Conservation (phyloP, 2,113 vertebrate species). For the Carassius gibelio region DNA sequence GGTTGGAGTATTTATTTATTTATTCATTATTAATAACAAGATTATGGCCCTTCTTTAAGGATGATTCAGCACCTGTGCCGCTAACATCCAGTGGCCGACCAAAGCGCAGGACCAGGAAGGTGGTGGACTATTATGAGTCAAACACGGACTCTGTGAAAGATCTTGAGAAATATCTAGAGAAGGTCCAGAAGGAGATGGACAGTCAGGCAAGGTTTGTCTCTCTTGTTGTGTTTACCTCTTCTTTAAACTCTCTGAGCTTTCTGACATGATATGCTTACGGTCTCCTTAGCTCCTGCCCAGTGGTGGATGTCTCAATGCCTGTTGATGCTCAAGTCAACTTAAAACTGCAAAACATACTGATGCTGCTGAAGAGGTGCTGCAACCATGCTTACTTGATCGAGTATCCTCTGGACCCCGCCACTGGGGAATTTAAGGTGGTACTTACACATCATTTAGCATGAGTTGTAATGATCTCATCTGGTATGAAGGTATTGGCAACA, state of each 20-base stretch:
- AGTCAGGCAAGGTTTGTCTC: slow-evolving; percentile 39
- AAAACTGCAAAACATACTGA: slow-evolving; percentile 90
- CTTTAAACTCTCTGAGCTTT: not conserved
- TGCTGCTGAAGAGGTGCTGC: slow-evolving; percentile 92
- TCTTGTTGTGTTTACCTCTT: not conserved
- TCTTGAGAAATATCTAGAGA: slow-evolving; percentile 84
- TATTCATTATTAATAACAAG: not conserved
- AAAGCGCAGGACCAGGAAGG: slow-evolving; percentile 80
- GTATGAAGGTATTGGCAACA: not conserved
- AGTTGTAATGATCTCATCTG: not conserved
- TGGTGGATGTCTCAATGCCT: slow-evolving; percentile 75
- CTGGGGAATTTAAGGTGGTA: slow-evolving; percentile 89
- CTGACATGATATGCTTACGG: not conserved
- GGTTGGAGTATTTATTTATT: not conserved
- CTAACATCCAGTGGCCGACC: slow-evolving; percentile 81
- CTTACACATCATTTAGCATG: not conserved
- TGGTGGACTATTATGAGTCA: slow-evolving; percentile 82
- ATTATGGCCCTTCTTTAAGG: slow-evolving; percentile 53
- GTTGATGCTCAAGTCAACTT: slow-evolving; percentile 85
- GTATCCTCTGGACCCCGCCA: slow-evolving; percentile 88
- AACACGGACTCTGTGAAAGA: slow-evolving; percentile 63
- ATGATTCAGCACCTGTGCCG: slow-evolving; percentile 66
- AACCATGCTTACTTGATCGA: slow-evolving; percentile 97
- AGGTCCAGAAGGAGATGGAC: slow-evolving; percentile 78
- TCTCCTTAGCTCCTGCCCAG: slow-evolving; percentile 63